Evolutionary conservation across 2,888 invertebrate genomes (phyloP).

Genomic region (Apocheima hispidaria): DNA sequence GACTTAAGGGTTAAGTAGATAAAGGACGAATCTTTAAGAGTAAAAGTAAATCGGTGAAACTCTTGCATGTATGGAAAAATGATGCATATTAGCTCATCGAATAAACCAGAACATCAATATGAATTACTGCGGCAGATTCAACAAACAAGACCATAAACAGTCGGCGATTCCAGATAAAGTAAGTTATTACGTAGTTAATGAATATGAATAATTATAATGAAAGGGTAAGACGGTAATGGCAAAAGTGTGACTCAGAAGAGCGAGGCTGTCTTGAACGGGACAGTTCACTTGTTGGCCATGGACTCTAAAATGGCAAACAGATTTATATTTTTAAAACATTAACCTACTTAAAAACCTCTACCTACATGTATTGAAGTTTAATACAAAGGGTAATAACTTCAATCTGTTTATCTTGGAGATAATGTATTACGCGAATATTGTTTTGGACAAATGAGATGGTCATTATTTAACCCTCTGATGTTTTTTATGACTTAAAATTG

Average conservation of each 20-base stretch:
- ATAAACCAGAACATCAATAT: slow-evolving; percentile 16
- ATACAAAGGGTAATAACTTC: slow-evolving; percentile 11
- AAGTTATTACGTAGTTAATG: slow-evolving; percentile 19
- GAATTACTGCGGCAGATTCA: slow-evolving; percentile 11
- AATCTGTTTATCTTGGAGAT: background rate
- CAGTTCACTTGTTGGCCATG: slow-evolving; percentile 58
- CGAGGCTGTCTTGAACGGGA: slow-evolving; percentile 45
- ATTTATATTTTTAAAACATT: slow-evolving; percentile 31
- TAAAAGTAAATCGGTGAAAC: background rate
- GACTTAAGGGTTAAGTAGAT: background rate
- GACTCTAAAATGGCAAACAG: slow-evolving; percentile 54
- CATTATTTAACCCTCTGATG: background rate
- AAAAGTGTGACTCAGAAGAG: slow-evolving; percentile 56
- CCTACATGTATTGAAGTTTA: too few relatives aligned
- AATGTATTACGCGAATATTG: slow-evolving; percentile 15
- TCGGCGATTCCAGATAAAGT: slow-evolving; percentile 15
- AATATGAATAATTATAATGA: slow-evolving; percentile 45
- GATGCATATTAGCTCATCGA: slow-evolving; percentile 9
- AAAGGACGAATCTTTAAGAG: too few relatives aligned
- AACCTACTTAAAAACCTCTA: slow-evolving; percentile 4
- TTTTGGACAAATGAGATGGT: slow-evolving; percentile 16
- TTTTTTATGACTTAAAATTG: background rate
- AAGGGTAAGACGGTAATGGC: slow-evolving; percentile 48
- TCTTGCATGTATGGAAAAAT: background rate
- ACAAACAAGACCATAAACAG: slow-evolving; percentile 26